A percentile compares a stretch with the other conserved stretches of the same genome.
phyloP scores from a whole-genome alignment of 2,888 invertebrate genomes.

The Catocala sponsa region DNA sequence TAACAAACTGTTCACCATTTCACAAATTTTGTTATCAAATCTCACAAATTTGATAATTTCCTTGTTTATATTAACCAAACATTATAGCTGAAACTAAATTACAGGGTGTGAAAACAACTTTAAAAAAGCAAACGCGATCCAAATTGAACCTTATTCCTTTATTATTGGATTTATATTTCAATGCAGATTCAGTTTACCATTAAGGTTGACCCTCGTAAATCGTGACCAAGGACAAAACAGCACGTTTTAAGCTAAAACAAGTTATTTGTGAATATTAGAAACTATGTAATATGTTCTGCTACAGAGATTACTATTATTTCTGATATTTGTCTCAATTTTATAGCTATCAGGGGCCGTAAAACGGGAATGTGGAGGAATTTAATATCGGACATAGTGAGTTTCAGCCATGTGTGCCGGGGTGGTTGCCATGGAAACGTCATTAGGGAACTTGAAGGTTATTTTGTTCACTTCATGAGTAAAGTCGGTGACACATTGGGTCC shows the following conservation, averaged over 20 bases:
- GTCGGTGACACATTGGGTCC: too few relatives aligned
- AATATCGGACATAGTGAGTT: constrained; percentile 15
- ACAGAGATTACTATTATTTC: constrained; percentile 37
- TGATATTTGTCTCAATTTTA: constrained; percentile 41
- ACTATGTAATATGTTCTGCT: constrained; percentile 57
- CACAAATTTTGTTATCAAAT: not conserved
- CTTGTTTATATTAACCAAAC: constrained; percentile 38
- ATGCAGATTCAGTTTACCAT: constrained; percentile 13
- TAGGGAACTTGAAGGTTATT: constrained; percentile 9
- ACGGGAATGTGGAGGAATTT: constrained; percentile 13
- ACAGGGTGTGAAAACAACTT: constrained; percentile 33
- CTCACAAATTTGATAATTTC: constrained; percentile 28
- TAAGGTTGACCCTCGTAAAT: constrained; percentile 60
- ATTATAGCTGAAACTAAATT: constrained; percentile 42
- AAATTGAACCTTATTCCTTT: constrained; percentile 23
- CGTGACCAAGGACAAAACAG: constrained; percentile 61
- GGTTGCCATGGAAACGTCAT: constrained; percentile 9
- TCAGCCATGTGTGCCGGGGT: constrained; percentile 7
- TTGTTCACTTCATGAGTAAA: not conserved
- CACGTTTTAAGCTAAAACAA: constrained; percentile 57
- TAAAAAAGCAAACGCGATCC: not conserved
- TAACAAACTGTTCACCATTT: not conserved
- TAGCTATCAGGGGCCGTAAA: constrained; percentile 8
- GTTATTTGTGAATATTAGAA: constrained; percentile 57
- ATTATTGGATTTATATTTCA: constrained; percentile 21